Base-by-base conservation (phyloP, 2,888 invertebrate genomes). In the Ctenicera cuprea region DNA sequence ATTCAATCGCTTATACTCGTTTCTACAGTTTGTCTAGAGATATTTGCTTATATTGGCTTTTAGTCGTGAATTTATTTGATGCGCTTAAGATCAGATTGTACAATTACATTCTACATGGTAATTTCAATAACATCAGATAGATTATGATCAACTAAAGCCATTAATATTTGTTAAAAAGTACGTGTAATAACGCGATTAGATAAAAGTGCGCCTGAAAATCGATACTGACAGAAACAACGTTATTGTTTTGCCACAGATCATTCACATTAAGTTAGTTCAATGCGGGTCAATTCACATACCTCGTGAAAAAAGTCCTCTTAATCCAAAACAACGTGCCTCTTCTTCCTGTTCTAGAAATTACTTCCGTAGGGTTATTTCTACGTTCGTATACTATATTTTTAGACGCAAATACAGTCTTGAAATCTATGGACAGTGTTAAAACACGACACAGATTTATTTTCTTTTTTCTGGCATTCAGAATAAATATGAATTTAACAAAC, bases 401-500 rank as follows among this genome's bases (percentile, higher is more conserved):
- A 48, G 18, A 48, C 16, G 16, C 16, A 43, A 43, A 48, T 48
- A 3, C 5, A 14, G 9, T 16, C 16, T 41, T 41, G 14, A 14
- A 14, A 41, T 41, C 41, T 41, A 14, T 41, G 4, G 20, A 48
- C 5, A 50, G 16, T 22, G 22, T 22, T 22, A 50, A 22, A 50
- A 50, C 12, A 22, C 26, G 50, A 50, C 7, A 26, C 50, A 50
- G 22, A 57, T 33, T 57, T 57, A 37, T 57, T 37, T 57, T 37
- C 18, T 14, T 45, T 26, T 37, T 57, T 33, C 30, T 37, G 33
- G 9, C 5, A 33, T 57, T 38, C 38, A 38, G 12, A 52, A 14
- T 52, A 52, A 52, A 59, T 59, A 59, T 54, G 3, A 54, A 14
- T 59, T 59, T 59, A 38, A 20, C 12, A 20, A 38, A 41, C 38